Conservation (phyloP, 2,797 vertebrate genomes). For the Danio tinwini region DNA sequence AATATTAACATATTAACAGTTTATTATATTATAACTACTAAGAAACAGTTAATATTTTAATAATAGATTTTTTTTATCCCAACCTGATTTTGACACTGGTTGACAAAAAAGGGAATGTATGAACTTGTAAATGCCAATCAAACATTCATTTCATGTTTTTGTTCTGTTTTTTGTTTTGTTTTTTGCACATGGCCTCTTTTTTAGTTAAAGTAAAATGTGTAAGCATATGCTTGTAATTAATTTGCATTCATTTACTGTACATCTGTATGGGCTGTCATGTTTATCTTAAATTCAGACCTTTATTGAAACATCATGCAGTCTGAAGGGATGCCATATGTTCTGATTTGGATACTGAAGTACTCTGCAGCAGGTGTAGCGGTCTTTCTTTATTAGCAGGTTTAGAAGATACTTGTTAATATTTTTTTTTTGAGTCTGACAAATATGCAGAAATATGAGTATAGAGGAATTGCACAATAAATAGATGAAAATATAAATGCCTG, state of each 20-base stretch:
- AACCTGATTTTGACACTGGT: not conserved
- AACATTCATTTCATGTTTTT: not conserved
- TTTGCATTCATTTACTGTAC: slow-evolving; percentile 1
- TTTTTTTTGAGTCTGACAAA: not conserved
- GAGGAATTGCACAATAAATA: not conserved
- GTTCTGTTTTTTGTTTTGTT: too few species aligned
- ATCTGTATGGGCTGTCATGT: slow-evolving; percentile 2
- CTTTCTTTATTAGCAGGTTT: slow-evolving; percentile 16
- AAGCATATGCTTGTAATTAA: not conserved
- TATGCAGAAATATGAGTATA: not conserved
- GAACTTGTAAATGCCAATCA: not conserved
- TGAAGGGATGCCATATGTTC: slow-evolving; percentile 16
- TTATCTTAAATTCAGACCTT: not conserved
- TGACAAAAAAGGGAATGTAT: not conserved
- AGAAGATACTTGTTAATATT: not conserved
- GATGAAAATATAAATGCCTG: too few species aligned
- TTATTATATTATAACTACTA: too few species aligned
- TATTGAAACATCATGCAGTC: not conserved
- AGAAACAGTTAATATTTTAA: too few species aligned
- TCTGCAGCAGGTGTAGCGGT: not conserved
- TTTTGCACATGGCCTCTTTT: not conserved
- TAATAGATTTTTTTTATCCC: too few species aligned
- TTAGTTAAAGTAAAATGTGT: too few species aligned
- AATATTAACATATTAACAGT: too few species aligned
- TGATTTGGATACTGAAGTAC: not conserved